A percentile compares a stretch with the other conserved stretches of the same genome.
phyloP scores from a whole-genome alignment of 2,797 vertebrate genomes.

The Lithobates sylvaticus region DNA sequence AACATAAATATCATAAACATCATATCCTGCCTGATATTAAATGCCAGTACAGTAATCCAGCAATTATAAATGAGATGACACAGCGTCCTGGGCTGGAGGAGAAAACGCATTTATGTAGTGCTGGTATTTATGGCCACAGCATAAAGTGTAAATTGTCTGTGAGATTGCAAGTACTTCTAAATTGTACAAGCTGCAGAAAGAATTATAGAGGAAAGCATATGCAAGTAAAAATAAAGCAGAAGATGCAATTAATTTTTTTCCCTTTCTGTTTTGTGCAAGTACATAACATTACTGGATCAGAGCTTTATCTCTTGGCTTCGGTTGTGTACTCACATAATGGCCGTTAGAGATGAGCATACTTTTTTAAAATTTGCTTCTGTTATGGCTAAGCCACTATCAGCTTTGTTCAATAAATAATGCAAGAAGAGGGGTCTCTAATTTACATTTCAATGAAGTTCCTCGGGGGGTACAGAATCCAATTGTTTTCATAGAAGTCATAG shows the following conservation, averaged over 20 bases:
- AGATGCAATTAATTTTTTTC: slow-evolving; percentile 35
- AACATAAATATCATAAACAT: slow-evolving; percentile 45
- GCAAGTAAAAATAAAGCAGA: slow-evolving; percentile 36
- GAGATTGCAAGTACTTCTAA: slow-evolving; percentile 42
- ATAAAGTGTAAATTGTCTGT: slow-evolving; percentile 48
- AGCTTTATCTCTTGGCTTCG: neutral
- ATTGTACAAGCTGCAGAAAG: slow-evolving; percentile 33
- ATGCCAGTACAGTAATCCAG: slow-evolving; percentile 21
- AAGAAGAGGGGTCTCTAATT: no score
- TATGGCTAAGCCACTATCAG: neutral
- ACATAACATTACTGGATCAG: slow-evolving; percentile 25
- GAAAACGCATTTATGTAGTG: slow-evolving; percentile 44
- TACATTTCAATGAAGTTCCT: no score
- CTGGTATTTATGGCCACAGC: slow-evolving; percentile 32
- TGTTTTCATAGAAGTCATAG: no score
- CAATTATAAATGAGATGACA: slow-evolving; percentile 52
- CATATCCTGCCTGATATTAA: slow-evolving; percentile 37
- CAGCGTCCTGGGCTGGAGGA: slow-evolving; percentile 12
- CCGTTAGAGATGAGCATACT: neutral
- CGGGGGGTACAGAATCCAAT: no score
- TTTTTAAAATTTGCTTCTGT: neutral
- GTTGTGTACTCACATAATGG: neutral
- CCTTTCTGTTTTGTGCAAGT: slow-evolving; percentile 23
- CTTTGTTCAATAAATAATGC: no score
- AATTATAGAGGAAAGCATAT: slow-evolving; percentile 42